Base-by-base conservation (phyloP, 2,113 vertebrate genomes). In the Penelope pileata region DNA sequence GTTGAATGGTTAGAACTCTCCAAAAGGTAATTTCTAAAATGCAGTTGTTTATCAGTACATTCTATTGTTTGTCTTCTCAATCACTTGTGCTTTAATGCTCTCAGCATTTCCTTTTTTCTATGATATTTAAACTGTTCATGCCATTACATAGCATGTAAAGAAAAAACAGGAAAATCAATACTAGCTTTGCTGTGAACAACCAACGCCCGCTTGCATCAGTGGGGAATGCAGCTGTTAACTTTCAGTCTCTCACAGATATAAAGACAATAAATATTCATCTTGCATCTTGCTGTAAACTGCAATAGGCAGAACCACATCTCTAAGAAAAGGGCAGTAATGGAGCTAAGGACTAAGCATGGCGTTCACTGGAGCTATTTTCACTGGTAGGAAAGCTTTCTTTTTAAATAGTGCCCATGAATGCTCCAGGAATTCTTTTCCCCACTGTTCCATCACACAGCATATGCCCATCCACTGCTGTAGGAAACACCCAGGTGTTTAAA, bases 201-300 rank as follows among this genome's bases (percentile, higher is more conserved):
- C 62, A 43, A 72, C 7, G 42, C 53, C 68, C 83, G 59, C 63
- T 80, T 51, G 10, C n/a, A 68, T 79, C 22, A n/a, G 74, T 29
- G 76, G 50, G 78, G 91, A 86, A 82, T 1, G 19, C 1, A 75
- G 83, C 81, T 79, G 63, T 73, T 78, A 70, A 53, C 73, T 63
- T 60, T 17, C 77, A 59, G 48, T 62, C 80, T 92, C 80, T 82
- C 77, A 86, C 94, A 91, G 66, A 91, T 50, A 75, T 0, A 14
- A 72, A 50, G 91, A 70, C 21, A 60, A 94, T 76, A 90, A 85
- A 93, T 84, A 68, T 76, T 95, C 67, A 72, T 68, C 77, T 18
- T 43, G 38, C 53, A 66, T 92, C 58, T 43, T 69, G 76, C 75
- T 36, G 40, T 48, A 63, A 63, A 73, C 50, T 86, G 76, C 67